These are phyloP conservation scores for Scaptomyza parva DNA, from an alignment of 2,888 invertebrate genomes.

Conservation along the genomic window DNA sequence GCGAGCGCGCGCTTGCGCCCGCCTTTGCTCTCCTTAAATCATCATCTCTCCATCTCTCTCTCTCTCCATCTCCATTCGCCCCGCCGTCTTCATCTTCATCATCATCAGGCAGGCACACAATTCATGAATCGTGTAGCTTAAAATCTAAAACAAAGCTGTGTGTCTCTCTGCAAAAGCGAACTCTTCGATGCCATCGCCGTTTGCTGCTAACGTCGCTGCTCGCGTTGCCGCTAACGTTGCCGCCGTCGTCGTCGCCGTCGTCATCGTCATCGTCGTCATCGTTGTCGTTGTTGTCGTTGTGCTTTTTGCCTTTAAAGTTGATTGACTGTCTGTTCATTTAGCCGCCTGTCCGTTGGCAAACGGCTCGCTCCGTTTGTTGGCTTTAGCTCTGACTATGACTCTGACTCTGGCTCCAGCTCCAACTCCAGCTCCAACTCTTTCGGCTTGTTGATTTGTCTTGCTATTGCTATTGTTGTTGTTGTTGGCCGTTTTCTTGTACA, in stretches of 20 bases:
- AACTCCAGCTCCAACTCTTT: conserved; percentile 27
- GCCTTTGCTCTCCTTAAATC: conserved; percentile 62
- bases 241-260: conserved; percentile 35
- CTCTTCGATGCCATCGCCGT: conserved; percentile 69
- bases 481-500: conserved; percentile 56
- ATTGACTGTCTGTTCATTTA: conserved; percentile 79
- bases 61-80: conserved; percentile 17
- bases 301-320: conserved; percentile 74
- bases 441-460: conserved; percentile 60
- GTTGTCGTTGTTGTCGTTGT: conserved; percentile 55
- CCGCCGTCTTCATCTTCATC: not conserved
- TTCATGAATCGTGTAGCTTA: conserved; percentile 2
- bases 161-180: conserved; percentile 56
- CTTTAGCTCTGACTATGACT: conserved; percentile 44
- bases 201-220: conserved; percentile 9
- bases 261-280: conserved; percentile 46
- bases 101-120: no score
- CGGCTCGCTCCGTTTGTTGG: conserved; percentile 68
- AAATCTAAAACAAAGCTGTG: conserved; percentile 18
- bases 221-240: conserved; percentile 13
- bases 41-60: conserved; percentile 37
- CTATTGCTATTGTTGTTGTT: conserved; percentile 30
- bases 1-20: conserved; percentile 43
- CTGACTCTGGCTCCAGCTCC: conserved; percentile 18
- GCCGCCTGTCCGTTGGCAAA: conserved; percentile 64